Base-by-base conservation (phyloP, 2,888 invertebrate genomes). In the Cynaeus angustus region DNA sequence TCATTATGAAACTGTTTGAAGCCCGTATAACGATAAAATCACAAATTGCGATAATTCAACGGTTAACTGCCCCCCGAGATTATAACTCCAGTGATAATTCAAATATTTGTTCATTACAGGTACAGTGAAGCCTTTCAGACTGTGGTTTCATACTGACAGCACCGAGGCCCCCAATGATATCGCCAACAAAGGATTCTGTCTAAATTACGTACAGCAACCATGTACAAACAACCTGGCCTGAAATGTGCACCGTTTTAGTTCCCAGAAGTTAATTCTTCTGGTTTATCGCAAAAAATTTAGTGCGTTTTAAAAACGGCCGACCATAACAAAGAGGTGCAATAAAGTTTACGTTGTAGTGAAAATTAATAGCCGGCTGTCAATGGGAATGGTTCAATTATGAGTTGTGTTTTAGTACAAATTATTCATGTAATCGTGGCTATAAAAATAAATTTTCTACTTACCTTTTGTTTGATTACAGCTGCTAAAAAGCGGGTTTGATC, bases 121-220 rank as follows among this genome's bases (percentile, higher is more conserved):
- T 81, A 93, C 90, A 53, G 92, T 94, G 2, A 92, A 93, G 76
- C 95, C 95, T 0, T 95, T 95, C 78, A 88, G 94, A 3, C 81
- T 95, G 1, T 89, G 90, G 81, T 94, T 93, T 74, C 95, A 95
- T 77, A 90, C 94, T 0, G 94, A 95, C 83, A 90, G 89, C 68
- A 87, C 90, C 0, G 94, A 95, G 81, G 91, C 92, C 0, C 94
- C 94, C 0, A 88, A 88, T 3, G 94, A 95, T 77, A 84, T 90
- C 0, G 92, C 89, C 46, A 94, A 95, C 82, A 87, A 92, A 76
- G 95, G 95, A 0, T 95, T 94, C 80, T 95, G 95, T 74, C 85
- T 95, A 4, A 94, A 94, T 83, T 95, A 92, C 78, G 89, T 95
- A 3, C 95, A 95, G 80, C 95, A 94, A 78, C 95, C 95, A 0